Percentiles rank a stretch among this genome's conserved stretches.
These are phyloP conservation scores for Mystacornis crossleyi DNA, from an alignment of 2,113 vertebrate species.

Conservation along the genomic window DNA sequence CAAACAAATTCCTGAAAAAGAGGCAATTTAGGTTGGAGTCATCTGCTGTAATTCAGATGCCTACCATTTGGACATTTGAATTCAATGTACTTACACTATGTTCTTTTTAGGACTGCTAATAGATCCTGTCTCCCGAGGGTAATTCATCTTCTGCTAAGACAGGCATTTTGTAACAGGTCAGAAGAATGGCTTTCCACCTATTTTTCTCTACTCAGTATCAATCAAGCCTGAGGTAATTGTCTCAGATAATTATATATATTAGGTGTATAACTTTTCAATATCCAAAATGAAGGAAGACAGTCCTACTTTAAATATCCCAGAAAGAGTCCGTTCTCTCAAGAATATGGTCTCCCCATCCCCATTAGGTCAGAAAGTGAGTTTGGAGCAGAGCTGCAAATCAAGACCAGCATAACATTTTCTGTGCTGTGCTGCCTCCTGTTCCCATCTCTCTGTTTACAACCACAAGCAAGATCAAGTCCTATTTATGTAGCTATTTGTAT, in stretches of 20 bases:
- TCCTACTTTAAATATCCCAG: not conserved
- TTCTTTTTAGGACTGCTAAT: not conserved
- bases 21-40: not conserved
- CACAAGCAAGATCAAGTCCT: slow-evolving; percentile 57
- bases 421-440: not conserved
- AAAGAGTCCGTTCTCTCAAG: not conserved
- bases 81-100: not conserved
- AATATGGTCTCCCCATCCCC: not conserved
- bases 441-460: slow-evolving; percentile 52
- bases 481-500: slow-evolving; percentile 71
- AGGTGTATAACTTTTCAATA: not conserved
- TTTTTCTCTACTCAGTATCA: not conserved
- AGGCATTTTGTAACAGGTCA: not conserved
- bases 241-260: not conserved
- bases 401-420: not conserved
- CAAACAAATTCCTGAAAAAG: not conserved
- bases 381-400: not conserved
- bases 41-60: not conserved
- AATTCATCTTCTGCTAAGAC: not conserved
- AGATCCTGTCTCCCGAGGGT: not conserved
- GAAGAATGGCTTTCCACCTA: not conserved
- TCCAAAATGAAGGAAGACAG: not conserved
- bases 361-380: not conserved
- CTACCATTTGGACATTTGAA: not conserved
- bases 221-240: not conserved